Evolutionary conservation across 2,888 invertebrate species (phyloP).

Genomic region (Hirtodrosophila confusa): DNA sequence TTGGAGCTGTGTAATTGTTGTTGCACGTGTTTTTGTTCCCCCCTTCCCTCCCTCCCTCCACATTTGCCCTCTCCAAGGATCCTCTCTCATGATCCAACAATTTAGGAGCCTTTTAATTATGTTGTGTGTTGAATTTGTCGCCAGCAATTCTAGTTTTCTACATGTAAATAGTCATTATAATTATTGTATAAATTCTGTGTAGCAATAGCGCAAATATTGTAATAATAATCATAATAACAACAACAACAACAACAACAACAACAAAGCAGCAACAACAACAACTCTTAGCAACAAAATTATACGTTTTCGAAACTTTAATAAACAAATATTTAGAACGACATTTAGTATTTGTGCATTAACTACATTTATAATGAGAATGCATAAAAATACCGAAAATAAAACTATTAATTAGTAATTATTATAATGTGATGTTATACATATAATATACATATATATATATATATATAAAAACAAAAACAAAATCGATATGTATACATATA

Average conservation of each 20-base stretch:
- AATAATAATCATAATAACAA: constrained; percentile 1
- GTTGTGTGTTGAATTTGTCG: constrained; percentile 25
- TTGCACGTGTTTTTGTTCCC: constrained; percentile 44
- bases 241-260: constrained; percentile 8
- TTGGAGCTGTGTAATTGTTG: constrained; percentile 4
- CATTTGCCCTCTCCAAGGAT: background rate
- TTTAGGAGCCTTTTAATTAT: constrained; percentile 20
- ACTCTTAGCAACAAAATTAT: constrained; percentile 33
- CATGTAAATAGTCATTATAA: constrained; percentile 75
- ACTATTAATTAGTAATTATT: constrained; percentile 79
- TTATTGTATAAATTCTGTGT: constrained; percentile 52
- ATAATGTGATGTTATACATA: constrained; percentile 82
- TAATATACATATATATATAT: constrained; percentile 35
- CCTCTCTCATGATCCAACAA: constrained; percentile 13
- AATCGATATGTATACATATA: constrained; percentile 29
- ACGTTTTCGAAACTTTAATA: constrained; percentile 41
- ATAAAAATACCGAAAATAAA: constrained; percentile 35
- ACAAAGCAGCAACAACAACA: constrained; percentile 3
- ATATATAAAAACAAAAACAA: constrained; percentile 38
- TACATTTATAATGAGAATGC: constrained; percentile 53
- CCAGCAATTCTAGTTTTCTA: constrained; percentile 18
- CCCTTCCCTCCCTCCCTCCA: constrained; percentile 9
- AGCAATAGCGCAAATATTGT: constrained; percentile 1
- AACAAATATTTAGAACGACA: constrained; percentile 70
- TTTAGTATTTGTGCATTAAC: constrained; percentile 64